Conservation (phyloP, 2,113 vertebrate genomes). For the Syrmaticus mikado region DNA sequence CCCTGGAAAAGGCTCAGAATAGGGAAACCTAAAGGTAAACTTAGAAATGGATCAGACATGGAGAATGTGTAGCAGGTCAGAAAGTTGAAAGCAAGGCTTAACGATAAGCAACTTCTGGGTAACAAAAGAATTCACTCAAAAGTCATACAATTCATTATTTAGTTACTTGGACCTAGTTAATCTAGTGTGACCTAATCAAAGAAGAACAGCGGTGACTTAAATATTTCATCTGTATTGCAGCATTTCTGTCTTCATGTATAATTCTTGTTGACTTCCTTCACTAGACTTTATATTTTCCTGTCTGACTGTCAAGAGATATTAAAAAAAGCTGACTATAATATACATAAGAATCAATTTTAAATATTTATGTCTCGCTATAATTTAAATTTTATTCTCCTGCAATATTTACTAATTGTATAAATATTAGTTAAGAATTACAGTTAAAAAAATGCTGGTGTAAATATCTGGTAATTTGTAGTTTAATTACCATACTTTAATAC, state of each 20-base stretch:
- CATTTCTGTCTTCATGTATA: not conserved
- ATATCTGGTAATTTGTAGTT: not conserved
- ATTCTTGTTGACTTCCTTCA: not conserved
- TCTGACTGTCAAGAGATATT: not conserved
- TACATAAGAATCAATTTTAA: not conserved
- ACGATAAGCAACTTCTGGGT: not conserved
- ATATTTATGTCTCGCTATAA: not conserved
- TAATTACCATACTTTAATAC: not conserved
- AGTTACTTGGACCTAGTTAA: not conserved
- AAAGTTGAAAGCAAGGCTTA: not conserved
- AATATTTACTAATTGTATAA: not conserved
- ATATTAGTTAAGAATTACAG: not conserved
- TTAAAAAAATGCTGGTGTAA: not conserved
- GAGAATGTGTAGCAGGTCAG: fast-evolving
- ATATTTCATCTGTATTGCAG: not conserved
- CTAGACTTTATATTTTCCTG: not conserved
- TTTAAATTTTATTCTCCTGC: not conserved
- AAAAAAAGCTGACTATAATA: not conserved
- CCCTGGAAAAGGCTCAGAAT: not conserved
- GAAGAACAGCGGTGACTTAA: not conserved
- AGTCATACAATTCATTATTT: not conserved
- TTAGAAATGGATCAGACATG: not conserved
- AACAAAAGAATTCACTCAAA: not conserved
- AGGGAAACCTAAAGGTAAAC: not conserved
- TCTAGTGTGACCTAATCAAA: not conserved